Evolutionary conservation across 2,113 vertebrate genomes (phyloP), one percentile per base, ranked within the genome.

Genomic region (Crotalus helleri): DNA sequence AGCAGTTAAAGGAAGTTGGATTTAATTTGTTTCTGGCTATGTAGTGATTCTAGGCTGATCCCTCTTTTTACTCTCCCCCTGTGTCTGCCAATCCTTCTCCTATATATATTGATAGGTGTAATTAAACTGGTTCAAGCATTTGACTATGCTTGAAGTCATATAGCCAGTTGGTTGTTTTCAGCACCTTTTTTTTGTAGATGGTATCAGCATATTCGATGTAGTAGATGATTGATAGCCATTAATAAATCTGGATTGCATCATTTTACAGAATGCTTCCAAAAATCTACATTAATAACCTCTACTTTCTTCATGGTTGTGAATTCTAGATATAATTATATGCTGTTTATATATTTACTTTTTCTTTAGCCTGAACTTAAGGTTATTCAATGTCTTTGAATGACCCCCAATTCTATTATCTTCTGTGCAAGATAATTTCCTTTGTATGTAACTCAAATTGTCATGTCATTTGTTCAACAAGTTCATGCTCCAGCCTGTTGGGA

Each of bases 341-440:
- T 90, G 81, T 87, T 74, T 64, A 44, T 58, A 57, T 26, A 89
- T 54, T 13, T 59, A 12, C 15, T 11, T 89, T 51, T 85, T 51
- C 21, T 39, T 19, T 90, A 39, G 10, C 64, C 15, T 64, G 49
- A 90, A 87, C 49, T 13, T 51, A 87, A 64, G 54, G 12, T 51
- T 39, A 64, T 53, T 90, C n/a, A 44, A 33, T 49, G 86, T 93
- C n/a, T 54, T 87, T 90, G 49, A 58, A 54, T 90, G 81, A 69
- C 57, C 89, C 15, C n/a, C 54, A 44, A 89, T 90, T 58, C 54
- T 58, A 26, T 13, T n/a, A 44, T 11, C 85, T 86, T 86, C 23
- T 54, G 74, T 39, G 7, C 3, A n/a, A 90, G 29, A 86, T n/a
- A 64, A 86, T 93, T 93, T 90, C 55, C 90, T 9, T 93, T 93